Conservation (phyloP, 2,888 invertebrate species). For the Limnephilus auricula region DNA sequence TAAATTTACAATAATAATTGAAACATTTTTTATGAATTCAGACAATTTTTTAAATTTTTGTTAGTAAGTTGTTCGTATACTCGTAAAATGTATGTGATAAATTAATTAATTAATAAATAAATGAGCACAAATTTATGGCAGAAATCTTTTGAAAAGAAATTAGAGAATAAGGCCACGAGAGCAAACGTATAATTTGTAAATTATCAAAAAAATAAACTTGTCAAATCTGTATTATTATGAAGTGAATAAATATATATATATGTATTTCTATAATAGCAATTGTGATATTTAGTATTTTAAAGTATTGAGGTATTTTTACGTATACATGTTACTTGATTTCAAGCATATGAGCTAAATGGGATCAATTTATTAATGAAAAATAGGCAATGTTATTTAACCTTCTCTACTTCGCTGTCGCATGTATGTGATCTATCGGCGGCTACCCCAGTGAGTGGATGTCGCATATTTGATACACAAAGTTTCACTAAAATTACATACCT, state of each 20-base stretch:
- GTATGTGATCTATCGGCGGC: too few relatives aligned
- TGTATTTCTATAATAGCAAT: constrained; percentile 34
- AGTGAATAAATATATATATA: constrained; percentile 11
- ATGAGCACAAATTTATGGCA: neutral
- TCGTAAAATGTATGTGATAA: constrained; percentile 32
- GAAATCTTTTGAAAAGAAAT: neutral
- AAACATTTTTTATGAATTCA: neutral
- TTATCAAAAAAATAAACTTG: constrained; percentile 28
- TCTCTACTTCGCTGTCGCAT: neutral
- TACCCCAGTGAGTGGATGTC: too few relatives aligned
- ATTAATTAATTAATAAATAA: neutral
- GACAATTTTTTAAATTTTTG: neutral
- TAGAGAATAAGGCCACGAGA: neutral
- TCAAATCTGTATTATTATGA: constrained; percentile 12
- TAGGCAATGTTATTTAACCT: neutral
- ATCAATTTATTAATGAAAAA: neutral
- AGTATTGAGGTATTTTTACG: constrained; percentile 81
- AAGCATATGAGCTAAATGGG: neutral
- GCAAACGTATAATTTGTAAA: constrained; percentile 11
- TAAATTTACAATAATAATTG: neutral
- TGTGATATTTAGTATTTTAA: constrained; percentile 59
- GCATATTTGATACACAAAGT: too few relatives aligned
- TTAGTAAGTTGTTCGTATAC: constrained; percentile 19
- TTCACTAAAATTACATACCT: too few relatives aligned
- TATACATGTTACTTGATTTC: constrained; percentile 76